Conservation (phyloP, 1,140 invertebrate species). For the Paraescarpia echinospica region DNA sequence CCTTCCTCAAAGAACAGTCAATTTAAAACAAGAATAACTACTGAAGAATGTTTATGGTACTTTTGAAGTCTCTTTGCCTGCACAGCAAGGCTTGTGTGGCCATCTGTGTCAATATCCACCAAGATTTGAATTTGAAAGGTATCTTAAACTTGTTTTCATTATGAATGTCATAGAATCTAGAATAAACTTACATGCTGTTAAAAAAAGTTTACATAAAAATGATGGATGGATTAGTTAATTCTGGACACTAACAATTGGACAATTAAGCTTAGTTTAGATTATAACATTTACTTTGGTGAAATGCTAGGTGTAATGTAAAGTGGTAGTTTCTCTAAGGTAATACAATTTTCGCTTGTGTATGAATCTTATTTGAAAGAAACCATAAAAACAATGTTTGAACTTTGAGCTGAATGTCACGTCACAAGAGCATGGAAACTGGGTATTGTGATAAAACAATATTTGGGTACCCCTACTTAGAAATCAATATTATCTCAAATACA, state of each 20-base stretch:
- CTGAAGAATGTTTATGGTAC: background rate
- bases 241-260: background rate
- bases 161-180: background rate
- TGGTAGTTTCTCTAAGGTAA: background rate
- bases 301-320: background rate
- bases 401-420: background rate
- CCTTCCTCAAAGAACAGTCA: background rate
- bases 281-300: background rate
- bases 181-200: no score
- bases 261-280: background rate
- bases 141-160: no score
- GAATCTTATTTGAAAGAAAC: background rate
- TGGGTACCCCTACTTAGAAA: background rate
- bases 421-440: background rate
- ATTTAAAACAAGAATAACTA: background rate
- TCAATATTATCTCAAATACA: background rate
- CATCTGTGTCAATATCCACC: no score
- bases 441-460: background rate
- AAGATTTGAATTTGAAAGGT: background rate
- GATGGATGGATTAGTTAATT: no score
- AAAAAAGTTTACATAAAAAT: no score
- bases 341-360: background rate
- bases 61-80: background rate
- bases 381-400: background rate
- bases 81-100: no score